phyloP scores from a whole-genome alignment of 1,140 invertebrate species.

The Apis dorsata region DNA sequence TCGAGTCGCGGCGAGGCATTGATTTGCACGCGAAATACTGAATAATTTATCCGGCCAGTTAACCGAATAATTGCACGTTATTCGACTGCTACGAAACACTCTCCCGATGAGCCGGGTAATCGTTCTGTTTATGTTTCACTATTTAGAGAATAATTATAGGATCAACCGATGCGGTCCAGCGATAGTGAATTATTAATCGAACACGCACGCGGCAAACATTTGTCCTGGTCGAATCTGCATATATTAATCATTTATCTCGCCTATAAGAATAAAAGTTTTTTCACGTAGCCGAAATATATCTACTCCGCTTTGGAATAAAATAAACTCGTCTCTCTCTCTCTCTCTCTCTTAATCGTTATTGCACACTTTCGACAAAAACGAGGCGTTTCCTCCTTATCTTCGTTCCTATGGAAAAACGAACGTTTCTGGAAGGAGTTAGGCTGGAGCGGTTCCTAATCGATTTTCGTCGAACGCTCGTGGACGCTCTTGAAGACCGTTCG shows the following conservation, averaged over 20 bases:
- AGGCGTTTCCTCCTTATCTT: too few relatives aligned
- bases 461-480: background rate
- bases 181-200: conserved; percentile 59
- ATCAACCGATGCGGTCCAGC: conserved; percentile 37
- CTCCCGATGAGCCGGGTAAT: conserved; percentile 52
- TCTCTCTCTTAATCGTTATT: too few relatives aligned
- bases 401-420: too few relatives aligned
- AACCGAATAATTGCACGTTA: conserved; percentile 58
- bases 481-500: background rate
- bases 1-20: conserved; percentile 13
- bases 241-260: conserved; percentile 54
- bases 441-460: background rate
- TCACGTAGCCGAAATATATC: background rate
- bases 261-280: conserved; percentile 16
- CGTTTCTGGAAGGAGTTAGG: too few relatives aligned
- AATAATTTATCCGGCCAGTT: conserved; percentile 61
- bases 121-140: conserved; percentile 57
- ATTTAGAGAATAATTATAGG: conserved; percentile 60
- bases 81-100: conserved; percentile 42
- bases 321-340: too few relatives aligned
- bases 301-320: too few relatives aligned
- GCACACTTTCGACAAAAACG: too few relatives aligned
- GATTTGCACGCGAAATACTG: conserved; percentile 35
- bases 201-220: conserved; percentile 36
- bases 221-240: background rate